phyloP scores from a whole-genome alignment of 2,113 vertebrate genomes.

The Rhinoderma darwinii region DNA sequence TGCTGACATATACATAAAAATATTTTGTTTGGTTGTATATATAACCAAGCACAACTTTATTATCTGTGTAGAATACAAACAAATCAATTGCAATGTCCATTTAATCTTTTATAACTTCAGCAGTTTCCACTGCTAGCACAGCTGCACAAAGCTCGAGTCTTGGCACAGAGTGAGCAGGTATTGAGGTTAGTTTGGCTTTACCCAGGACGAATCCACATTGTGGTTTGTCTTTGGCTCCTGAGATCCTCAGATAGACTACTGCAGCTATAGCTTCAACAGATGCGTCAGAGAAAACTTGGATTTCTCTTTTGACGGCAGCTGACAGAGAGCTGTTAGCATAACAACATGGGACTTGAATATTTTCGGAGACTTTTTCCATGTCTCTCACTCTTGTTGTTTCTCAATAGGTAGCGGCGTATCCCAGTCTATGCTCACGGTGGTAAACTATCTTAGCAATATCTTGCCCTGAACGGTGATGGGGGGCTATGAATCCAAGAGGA shows the following conservation, averaged over 20 bases:
- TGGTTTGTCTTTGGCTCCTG: neutral
- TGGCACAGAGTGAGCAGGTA: neutral
- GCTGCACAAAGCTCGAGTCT: constrained; percentile 19
- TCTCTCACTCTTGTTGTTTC: no score
- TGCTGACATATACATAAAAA: no score
- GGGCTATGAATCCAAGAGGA: neutral
- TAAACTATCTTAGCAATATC: no score
- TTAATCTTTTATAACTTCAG: constrained; percentile 1
- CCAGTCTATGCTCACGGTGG: no score
- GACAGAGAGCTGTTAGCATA: neutral
- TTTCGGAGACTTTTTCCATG: neutral
- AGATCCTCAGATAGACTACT: neutral
- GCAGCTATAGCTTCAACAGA: constrained; percentile 9
- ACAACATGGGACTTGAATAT: neutral
- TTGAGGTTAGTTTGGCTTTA: neutral
- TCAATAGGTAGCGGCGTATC: no score
- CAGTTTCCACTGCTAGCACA: neutral
- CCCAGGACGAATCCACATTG: neutral
- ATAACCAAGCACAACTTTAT: no score
- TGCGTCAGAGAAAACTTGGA: neutral
- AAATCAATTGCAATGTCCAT: constrained; percentile 19
- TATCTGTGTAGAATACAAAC: neutral
- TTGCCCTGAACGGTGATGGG: no score
- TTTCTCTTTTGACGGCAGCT: neutral
- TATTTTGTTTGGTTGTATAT: no score